Conservation (phyloP, 2,113 vertebrate genomes). For the Pachypanchax playfairii region DNA sequence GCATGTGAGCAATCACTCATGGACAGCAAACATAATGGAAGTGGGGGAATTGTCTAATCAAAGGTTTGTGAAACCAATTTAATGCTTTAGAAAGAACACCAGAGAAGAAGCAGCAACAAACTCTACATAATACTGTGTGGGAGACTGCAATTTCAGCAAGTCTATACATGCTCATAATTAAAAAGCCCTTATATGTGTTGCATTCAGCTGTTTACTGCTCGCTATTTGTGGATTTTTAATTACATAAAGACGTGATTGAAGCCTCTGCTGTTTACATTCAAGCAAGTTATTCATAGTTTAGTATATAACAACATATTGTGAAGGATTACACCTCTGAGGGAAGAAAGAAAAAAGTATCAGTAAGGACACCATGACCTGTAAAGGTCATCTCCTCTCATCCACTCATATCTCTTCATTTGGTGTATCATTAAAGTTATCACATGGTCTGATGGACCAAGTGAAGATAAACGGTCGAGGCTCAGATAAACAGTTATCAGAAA, state of each 20-base stretch:
- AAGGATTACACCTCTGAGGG: not conserved
- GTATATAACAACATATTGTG: not conserved
- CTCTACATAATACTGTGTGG: constrained; percentile 9
- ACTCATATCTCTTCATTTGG: constrained; percentile 72
- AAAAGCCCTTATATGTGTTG: constrained; percentile 4
- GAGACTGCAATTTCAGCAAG: constrained; percentile 29
- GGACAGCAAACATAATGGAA: constrained; percentile 68
- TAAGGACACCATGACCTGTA: constrained; percentile 32
- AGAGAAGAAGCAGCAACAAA: constrained; percentile 37
- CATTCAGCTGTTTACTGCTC: not conserved
- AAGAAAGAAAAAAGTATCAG: constrained; percentile 8
- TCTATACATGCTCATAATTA: constrained; percentile 11
- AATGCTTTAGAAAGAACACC: constrained; percentile 47
- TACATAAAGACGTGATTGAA: not conserved
- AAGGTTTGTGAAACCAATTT: constrained; percentile 73
- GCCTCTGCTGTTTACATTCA: not conserved
- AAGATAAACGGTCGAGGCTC: constrained; percentile 46
- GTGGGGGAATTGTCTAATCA: constrained; percentile 64
- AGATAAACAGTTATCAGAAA: constrained; percentile 32
- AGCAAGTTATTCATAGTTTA: not conserved
- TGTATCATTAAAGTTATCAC: constrained; percentile 43
- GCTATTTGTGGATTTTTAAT: not conserved
- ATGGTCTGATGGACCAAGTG: constrained; percentile 46
- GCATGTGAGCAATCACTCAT: constrained; percentile 70
- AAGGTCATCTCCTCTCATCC: constrained; percentile 53